A percentile compares a stretch with the other conserved stretches of the same genome.
Evolutionary conservation across 1,140 invertebrate species (phyloP).

Genomic region (Steinernema khuongi): DNA sequence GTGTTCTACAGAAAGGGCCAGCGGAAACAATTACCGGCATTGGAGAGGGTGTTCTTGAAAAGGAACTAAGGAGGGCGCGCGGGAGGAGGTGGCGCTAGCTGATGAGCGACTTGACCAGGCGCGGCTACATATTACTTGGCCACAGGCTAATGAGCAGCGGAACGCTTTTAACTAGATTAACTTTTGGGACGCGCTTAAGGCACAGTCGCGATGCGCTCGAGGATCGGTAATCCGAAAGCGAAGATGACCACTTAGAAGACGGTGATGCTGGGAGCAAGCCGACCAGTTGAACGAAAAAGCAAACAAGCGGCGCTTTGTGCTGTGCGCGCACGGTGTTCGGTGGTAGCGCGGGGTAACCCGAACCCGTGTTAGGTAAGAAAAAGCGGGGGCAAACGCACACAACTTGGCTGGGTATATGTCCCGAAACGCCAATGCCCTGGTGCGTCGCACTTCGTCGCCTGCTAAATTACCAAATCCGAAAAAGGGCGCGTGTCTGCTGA

Average conservation of each 20-base stretch:
- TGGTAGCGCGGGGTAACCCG: neutral
- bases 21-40: neutral
- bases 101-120: no score
- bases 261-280: neutral
- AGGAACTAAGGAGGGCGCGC: neutral
- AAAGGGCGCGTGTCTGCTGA: neutral
- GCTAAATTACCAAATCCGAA: slow-evolving; percentile 12
- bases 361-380: slow-evolving; percentile 12
- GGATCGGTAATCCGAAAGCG: neutral
- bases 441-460: neutral
- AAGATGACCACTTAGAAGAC: slow-evolving; percentile 1
- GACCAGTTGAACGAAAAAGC: neutral
- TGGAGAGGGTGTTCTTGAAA: neutral
- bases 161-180: slow-evolving; percentile 5
- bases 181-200: neutral
- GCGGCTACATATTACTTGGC: no score
- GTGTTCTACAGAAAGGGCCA: neutral
- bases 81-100: neutral
- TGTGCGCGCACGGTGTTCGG: neutral
- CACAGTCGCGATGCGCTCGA: neutral
- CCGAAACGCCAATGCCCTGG: neutral
- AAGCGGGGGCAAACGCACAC: neutral
- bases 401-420: neutral
- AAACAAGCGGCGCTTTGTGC: neutral
- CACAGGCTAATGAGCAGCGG: no score